Percentiles rank a stretch among this genome's conserved stretches.
Conservation (phyloP, 2,113 vertebrate species). For the Sorex araneus region DNA sequence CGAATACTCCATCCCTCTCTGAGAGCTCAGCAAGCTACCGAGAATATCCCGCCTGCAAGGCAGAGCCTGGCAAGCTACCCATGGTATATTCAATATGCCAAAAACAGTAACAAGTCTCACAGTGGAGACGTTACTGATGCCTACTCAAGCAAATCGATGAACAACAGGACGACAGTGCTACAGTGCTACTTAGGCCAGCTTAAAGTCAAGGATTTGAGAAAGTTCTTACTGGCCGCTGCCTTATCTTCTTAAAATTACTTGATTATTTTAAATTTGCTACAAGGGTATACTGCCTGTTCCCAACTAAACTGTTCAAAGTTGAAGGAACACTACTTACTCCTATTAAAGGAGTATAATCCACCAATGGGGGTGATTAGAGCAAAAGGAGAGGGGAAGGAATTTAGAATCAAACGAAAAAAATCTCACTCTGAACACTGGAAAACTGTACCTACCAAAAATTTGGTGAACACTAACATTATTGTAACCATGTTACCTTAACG, state of each 20-base stretch:
- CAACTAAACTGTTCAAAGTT: not conserved
- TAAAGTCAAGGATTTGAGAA: conserved; percentile 30
- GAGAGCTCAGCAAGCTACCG: too few relatives aligned
- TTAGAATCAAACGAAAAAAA: conserved; percentile 22
- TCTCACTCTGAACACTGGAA: not conserved
- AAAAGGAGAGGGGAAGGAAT: conserved; percentile 34
- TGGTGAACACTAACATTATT: too few relatives aligned
- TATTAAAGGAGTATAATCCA: not conserved
- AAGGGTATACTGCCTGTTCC: not conserved
- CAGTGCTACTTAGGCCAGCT: too few relatives aligned
- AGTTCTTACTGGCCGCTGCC: conserved; percentile 42
- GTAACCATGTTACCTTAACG: not conserved
- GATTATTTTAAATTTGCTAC: conserved; percentile 33
- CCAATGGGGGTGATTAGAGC: not conserved
- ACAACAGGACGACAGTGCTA: too few relatives aligned
- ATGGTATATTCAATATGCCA: too few relatives aligned
- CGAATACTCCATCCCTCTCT: too few relatives aligned
- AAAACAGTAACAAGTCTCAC: too few relatives aligned
- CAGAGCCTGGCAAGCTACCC: too few relatives aligned
- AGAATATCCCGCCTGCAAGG: too few relatives aligned
- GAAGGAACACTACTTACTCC: not conserved
- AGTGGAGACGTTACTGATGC: too few relatives aligned
- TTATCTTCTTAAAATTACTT: not conserved
- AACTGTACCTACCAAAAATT: not conserved
- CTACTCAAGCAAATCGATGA: too few relatives aligned